phyloP scores from a whole-genome alignment of 2,888 invertebrate genomes.

The Microplitis manilae region DNA sequence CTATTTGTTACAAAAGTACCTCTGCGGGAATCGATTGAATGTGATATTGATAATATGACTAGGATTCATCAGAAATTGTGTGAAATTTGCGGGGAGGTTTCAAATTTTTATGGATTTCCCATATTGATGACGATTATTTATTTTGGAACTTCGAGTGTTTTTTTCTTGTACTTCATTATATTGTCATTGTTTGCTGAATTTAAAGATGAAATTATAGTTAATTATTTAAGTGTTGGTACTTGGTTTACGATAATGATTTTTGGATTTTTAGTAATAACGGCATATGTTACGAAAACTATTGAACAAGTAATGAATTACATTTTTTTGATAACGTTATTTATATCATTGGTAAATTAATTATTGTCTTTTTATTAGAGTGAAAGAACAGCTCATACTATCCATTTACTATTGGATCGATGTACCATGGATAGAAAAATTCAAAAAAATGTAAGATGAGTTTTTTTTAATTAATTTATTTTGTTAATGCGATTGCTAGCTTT shows the following conservation, averaged over 20 bases:
- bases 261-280: slow-evolving; percentile 37
- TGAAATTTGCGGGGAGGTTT: background rate
- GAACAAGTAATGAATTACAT: slow-evolving; percentile 28
- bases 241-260: slow-evolving; percentile 24
- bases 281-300: slow-evolving; percentile 12
- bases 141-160: background rate
- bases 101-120: background rate
- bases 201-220: background rate
- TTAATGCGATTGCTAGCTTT: background rate
- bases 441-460: background rate
- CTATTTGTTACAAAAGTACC: slow-evolving; percentile 19
- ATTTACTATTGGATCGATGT: slow-evolving; percentile 36
- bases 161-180: background rate
- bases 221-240: background rate
- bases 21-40: background rate
- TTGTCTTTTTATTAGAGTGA: slow-evolving; percentile 28
- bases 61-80: slow-evolving; percentile 28
- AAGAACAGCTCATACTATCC: slow-evolving; percentile 23
- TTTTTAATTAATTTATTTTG: background rate
- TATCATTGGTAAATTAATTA: background rate
- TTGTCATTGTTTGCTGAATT: background rate
- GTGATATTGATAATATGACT: slow-evolving; percentile 19
- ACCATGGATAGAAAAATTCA: slow-evolving; percentile 14
- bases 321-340: background rate
- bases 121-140: background rate